These are phyloP conservation scores for Pseudochromis fuscus DNA, from an alignment of 2,797 vertebrate genomes.

Conservation along the genomic window DNA sequence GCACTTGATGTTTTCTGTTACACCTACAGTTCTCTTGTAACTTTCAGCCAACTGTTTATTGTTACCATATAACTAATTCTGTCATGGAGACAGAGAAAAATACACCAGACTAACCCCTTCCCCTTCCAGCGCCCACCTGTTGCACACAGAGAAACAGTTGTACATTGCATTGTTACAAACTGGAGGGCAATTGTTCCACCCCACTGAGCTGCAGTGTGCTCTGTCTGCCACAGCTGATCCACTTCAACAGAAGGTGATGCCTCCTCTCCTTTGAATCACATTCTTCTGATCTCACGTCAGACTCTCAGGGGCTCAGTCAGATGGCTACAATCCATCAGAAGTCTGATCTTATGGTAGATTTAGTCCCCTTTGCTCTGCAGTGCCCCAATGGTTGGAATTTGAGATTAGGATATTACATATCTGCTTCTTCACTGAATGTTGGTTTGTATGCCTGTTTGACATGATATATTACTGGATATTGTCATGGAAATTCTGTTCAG, in stretches of 20 bases:
- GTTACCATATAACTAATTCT: conserved; percentile 67
- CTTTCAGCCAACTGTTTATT: conserved; percentile 52
- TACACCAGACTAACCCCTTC: conserved; percentile 63
- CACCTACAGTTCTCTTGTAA: conserved; percentile 35
- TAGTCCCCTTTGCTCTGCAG: conserved; percentile 15
- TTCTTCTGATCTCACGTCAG: conserved; percentile 72
- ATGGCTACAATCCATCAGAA: conserved; percentile 45
- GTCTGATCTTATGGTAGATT: conserved; percentile 42
- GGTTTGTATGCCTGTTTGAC: conserved; percentile 17
- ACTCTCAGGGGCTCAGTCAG: conserved; percentile 50
- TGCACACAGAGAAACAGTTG: conserved; percentile 77
- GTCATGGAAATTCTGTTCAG: too few species aligned
- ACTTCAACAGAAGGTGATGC: conserved; percentile 70
- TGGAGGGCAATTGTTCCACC: conserved; percentile 55
- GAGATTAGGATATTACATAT: conserved; percentile 33
- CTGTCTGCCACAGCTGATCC: conserved; percentile 68
- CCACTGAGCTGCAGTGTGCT: conserved; percentile 55
- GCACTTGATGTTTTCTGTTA: conserved; percentile 27
- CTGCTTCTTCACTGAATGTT: conserved; percentile 27
- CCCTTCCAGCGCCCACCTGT: conserved; percentile 80
- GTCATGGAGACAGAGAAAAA: conserved; percentile 80
- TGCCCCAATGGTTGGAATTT: conserved; percentile 43
- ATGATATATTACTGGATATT: background rate
- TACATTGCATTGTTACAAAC: conserved; percentile 79
- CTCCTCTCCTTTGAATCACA: conserved; percentile 62